Base-by-base conservation (phyloP, 1,140 invertebrate species). In the Drosophila serrata region DNA sequence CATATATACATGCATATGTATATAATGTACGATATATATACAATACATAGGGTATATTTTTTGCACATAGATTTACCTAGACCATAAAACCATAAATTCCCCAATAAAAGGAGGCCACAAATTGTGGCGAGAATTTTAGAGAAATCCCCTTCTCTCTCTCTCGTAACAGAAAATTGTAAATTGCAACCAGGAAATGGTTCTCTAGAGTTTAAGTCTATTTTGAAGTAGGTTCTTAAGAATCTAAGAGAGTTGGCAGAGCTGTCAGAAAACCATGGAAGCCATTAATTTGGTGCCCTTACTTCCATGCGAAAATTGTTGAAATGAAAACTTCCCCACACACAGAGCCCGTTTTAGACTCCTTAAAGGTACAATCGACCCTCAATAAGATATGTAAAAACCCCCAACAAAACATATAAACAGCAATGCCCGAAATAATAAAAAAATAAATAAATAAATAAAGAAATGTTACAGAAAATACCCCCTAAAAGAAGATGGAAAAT, bases 1-100 rank as follows among this genome's bases (percentile, higher is more conserved):
- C 40, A 69, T 70, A 46, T 49, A 78, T 64, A 77, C 65, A 65
- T 81, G 65, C 65, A 80, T 80, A 78, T 88, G 81, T 88, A 88
- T 88, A 84, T 90, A 88, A 90, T 90, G 81, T 88, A 88, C 85
- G 77, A 88, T 90, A 87, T 87, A 87, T 87, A 88, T 87, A 88
- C 67, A 82, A 80, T 75, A 82, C 40, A 87, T 77, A 84, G 65
- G 81, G 80, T 87, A 84, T 88, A 84, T 90, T 90, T 90, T 90
- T 90, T 90, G 85, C 85, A 90, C 81, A 90, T 90, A 90, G 85
- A 81, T 75, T 90, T 85, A 90, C 74, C 80, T 87, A 87, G 85
- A 73, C 60, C 80, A 68, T 86, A 87, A 87, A 29, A 63, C 17
- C 15, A 40, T 11, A 45, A 53, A 77, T 37, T 68, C 67, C 74